Evolutionary conservation across 1,140 invertebrate species (phyloP), one percentile per base, ranked within the genome.

Genomic region (Prorops nasuta): DNA sequence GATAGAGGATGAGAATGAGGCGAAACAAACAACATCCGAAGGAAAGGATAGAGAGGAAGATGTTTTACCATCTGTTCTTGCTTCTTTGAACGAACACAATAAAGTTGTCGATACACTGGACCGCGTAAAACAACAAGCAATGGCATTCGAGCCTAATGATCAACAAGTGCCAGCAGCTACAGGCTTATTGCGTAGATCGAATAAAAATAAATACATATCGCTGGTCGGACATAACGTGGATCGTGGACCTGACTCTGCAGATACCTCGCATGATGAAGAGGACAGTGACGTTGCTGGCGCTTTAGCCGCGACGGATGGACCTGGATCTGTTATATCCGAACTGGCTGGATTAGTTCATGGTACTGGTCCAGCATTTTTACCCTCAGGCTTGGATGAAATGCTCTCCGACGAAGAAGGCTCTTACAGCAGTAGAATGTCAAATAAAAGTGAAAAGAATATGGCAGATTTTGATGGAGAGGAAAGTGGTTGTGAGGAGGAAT

Each of bases 391-490:
- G n/a, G 82, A 84, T 40, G 87, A 88, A 53, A 81, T 89, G 55
- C 63, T 87, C 3, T 86, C 84, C 36, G 87, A 87, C 47, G 88
- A 90, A 65, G 84, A 86, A 51, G 89, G 88, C 1, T 89, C 86
- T 51, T 88, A 91, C 63, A 94, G 91, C 32, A 95, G 92, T 16
- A 82, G 90, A 15, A 86, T 94, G 74, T 93, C 91, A 34, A 92
- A 89, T 48, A 94, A 95, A 77, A 94, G 91, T n/a, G 92, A 94
- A 58, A 95, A 94, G 55, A 95, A 95, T 71, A 87, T 96, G 83
- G 92, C 91, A 0, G 93, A 96, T 74, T 92, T 96, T 66, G 93
- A 96, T 58, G 94, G 93, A 18, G 93, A 96, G 66, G 91, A 95
- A 59, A 92, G 89, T 24, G 88, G 86, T 17, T 87, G 87, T 71